phyloP scores from a whole-genome alignment of 2,113 vertebrate species.

The Odocoileus virginianus region DNA sequence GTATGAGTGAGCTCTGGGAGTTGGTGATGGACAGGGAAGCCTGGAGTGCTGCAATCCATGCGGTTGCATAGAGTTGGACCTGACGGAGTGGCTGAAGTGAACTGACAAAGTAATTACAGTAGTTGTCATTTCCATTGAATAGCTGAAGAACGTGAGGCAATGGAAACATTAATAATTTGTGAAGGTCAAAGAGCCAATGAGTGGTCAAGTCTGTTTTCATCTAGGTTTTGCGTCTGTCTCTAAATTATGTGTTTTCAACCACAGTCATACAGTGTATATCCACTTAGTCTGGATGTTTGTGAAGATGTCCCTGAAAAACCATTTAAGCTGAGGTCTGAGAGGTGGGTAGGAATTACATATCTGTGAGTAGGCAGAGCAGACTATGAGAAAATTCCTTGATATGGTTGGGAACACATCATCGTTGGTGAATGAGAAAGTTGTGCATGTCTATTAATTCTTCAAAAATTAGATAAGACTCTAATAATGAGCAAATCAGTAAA shows the following conservation, averaged over 20 bases:
- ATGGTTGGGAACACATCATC: neutral
- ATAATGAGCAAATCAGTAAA: neutral
- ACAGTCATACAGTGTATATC: neutral
- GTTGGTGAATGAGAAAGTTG: neutral
- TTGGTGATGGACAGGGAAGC: neutral
- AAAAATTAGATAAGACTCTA: neutral
- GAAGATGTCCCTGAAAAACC: neutral
- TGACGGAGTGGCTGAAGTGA: rapidly evolving
- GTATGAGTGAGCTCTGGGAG: neutral
- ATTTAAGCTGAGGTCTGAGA: neutral
- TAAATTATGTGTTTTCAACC: neutral
- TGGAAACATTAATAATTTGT: neutral
- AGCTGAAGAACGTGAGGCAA: neutral
- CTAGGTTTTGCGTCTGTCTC: neutral
- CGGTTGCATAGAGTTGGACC: rapidly evolving
- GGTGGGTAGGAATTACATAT: neutral
- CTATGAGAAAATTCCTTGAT: neutral
- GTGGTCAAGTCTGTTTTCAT: neutral
- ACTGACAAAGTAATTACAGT: neutral
- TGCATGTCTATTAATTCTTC: neutral
- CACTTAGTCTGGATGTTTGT: neutral
- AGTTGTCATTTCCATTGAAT: neutral
- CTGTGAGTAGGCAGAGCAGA: neutral
- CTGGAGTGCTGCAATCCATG: neutral
- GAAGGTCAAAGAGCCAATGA: neutral